Conservation (phyloP, 1,140 invertebrate genomes). For the Drosophila navojoa region DNA sequence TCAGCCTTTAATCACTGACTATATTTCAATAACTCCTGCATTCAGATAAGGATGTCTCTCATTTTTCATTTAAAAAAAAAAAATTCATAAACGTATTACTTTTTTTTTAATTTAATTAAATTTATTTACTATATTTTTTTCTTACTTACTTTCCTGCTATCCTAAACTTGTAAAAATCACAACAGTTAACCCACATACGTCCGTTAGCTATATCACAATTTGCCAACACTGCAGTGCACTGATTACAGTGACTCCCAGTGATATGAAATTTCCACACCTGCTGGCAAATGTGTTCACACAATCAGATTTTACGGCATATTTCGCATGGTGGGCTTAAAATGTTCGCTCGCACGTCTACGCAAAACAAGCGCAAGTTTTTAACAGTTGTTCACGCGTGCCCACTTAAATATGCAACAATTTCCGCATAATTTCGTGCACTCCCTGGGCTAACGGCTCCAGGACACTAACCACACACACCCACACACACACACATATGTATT, state of each 20-base stretch:
- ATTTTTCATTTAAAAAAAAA: too few species aligned
- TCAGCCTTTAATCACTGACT: too few species aligned
- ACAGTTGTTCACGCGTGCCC: constrained; percentile 67
- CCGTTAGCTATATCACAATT: neutral
- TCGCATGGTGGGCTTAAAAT: neutral
- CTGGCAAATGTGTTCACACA: neutral
- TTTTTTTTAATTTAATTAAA: too few species aligned
- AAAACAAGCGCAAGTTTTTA: constrained; percentile 49
- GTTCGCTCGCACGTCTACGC: neutral
- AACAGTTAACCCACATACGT: neutral
- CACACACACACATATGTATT: constrained; percentile 4
- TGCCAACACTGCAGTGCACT: neutral
- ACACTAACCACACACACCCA: neutral
- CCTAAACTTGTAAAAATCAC: neutral
- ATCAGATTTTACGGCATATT: constrained; percentile 13
- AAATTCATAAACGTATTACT: too few species aligned
- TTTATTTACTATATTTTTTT: too few species aligned
- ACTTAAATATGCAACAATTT: constrained; percentile 78
- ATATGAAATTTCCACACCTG: neutral
- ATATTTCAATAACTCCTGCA: too few species aligned
- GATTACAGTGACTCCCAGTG: too few species aligned
- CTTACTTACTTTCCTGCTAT: neutral
- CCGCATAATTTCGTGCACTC: constrained; percentile 70
- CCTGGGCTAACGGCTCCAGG: constrained; percentile 11
- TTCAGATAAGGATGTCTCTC: too few species aligned